Percentiles rank a stretch among this genome's conserved stretches.
phyloP scores from a whole-genome alignment of 2,888 invertebrate genomes.

The Chirona hameri region DNA sequence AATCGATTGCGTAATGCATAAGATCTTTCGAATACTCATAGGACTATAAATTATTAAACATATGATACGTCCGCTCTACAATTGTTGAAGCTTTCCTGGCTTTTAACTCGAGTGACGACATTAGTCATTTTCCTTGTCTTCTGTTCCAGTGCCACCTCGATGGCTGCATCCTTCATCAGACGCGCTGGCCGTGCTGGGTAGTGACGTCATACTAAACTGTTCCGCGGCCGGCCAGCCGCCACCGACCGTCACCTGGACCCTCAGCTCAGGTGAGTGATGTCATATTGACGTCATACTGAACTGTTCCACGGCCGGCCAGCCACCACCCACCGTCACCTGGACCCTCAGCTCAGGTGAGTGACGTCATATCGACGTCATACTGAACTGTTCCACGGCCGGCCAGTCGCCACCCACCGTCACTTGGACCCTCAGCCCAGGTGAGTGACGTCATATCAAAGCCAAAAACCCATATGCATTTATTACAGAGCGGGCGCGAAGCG shows the following conservation, averaged over 20 bases:
- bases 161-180: not conserved
- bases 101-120: too few relatives aligned
- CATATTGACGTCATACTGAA: not conserved
- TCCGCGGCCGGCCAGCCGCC: not conserved
- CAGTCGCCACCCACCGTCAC: not conserved
- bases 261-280: not conserved
- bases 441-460: too few relatives aligned
- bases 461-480: too few relatives aligned
- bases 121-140: too few relatives aligned
- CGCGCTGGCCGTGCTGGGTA: not conserved
- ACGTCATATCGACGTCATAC: not conserved
- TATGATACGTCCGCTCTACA: too few relatives aligned
- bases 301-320: not conserved
- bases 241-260: not conserved
- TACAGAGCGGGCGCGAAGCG: too few relatives aligned
- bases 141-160: not conserved
- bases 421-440: not conserved
- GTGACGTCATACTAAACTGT: conserved; percentile 2
- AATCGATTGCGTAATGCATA: too few relatives aligned
- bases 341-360: not conserved
- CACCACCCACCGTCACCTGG: not conserved
- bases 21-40: too few relatives aligned
- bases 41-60: too few relatives aligned
- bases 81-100: too few relatives aligned
- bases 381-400: not conserved